Base-by-base conservation (phyloP, 2,797 vertebrate species). In the Sebastes iracundus region DNA sequence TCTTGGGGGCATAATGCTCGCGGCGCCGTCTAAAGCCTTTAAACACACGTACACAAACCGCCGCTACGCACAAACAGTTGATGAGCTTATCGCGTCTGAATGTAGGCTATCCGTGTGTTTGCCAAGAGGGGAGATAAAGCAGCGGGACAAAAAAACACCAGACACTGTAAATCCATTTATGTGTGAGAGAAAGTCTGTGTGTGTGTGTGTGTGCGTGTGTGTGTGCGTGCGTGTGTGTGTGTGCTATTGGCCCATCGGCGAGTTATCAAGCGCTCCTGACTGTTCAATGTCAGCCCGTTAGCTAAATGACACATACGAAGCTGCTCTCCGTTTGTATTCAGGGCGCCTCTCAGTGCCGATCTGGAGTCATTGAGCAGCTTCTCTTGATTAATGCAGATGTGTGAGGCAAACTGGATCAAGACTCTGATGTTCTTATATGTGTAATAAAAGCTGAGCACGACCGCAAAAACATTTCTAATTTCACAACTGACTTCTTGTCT, bases 31-130 rank as follows among this genome's bases (percentile, higher is more conserved):
- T 86, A 80, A 88, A 87, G 80, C 78, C 75, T 49, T 75, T 60
- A 72, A 76, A 81, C 46, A 58, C 65, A 79, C 80, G 66, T 46
- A 70, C 66, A 82, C 69, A 76, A 63, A 80, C 64, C 49, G n/a
- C 61, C 61, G 13, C 72, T 38, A 64, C 71, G 79, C 74, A 64
- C 74, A 83, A 49, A 72, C 60, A 84, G 85, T 75, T 85, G 83
- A 92, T 77, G 87, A 86, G 90, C 88, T 92, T 92, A 93, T 93
- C 91, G 84, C 7, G 62, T 82, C 71, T 92, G 84, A 89, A 90
- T 91, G 87, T 90, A 62, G 82, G 63, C 87, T 82, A 81, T 84
- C 88, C 67, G 82, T 87, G 83, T 80, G 68, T 88, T 83, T 92
- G 90, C 91, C 88, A 91, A 88, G 74, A 81, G 79, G 64, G 32